Evolutionary conservation across 1,140 invertebrate species (phyloP).

Genomic region (Trichogramma pretiosum): DNA sequence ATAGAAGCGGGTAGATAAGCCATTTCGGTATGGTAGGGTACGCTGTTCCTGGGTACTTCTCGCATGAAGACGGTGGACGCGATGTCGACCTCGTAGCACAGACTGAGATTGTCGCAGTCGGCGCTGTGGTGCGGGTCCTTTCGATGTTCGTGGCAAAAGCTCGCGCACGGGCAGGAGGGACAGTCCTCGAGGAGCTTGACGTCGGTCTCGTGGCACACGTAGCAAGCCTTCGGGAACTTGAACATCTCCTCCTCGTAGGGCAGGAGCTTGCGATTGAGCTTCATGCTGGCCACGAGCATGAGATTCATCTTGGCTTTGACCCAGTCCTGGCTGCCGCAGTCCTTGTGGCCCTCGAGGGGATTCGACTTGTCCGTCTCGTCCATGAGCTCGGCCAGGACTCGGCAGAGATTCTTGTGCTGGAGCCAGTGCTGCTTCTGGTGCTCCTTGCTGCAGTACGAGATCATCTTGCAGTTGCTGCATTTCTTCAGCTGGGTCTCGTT

Average conservation of each 20-base stretch:
- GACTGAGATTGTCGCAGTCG: constrained; percentile 20
- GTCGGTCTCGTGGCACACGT: constrained; percentile 25
- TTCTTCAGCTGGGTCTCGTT: constrained; percentile 25
- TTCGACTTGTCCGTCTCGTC: constrained; percentile 7
- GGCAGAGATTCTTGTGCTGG: constrained; percentile 33
- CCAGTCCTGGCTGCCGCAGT: constrained; percentile 20
- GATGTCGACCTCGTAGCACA: constrained; percentile 25
- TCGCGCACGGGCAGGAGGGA: constrained; percentile 23
- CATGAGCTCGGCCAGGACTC: constrained; percentile 19
- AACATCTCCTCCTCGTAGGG: constrained; percentile 32
- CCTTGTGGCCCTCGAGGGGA: constrained; percentile 11
- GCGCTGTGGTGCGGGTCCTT: constrained; percentile 19
- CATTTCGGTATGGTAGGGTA: constrained; percentile 20
- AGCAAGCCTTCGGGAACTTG: constrained; percentile 28
- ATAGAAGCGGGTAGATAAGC: constrained; percentile 25
- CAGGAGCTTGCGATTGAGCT: constrained; percentile 22
- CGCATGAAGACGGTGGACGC: constrained; percentile 15
- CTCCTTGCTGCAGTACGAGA: constrained; percentile 30
- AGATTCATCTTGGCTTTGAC: constrained; percentile 26
- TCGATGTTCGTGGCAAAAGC: constrained; percentile 27
- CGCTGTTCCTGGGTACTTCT: constrained; percentile 19
- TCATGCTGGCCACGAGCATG: constrained; percentile 25
- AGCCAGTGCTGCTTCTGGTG: constrained; percentile 36
- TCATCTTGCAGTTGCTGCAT: constrained; percentile 34
- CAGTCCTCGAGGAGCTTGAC: constrained; percentile 24